phyloP scores from a whole-genome alignment of 2,797 vertebrate species.

The Cottoperca gobio region DNA sequence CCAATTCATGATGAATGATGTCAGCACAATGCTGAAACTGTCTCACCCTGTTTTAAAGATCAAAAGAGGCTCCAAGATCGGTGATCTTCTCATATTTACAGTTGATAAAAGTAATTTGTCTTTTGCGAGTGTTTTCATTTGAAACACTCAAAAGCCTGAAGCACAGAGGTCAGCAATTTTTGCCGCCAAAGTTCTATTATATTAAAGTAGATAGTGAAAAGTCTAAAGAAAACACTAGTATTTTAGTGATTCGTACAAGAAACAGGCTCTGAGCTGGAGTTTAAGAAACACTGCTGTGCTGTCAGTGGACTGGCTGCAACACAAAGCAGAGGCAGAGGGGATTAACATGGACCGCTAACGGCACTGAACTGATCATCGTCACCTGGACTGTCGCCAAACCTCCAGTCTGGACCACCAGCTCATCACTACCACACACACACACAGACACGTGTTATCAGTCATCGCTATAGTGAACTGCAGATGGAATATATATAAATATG shows the following conservation, averaged over 20 bases:
- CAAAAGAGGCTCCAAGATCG: constrained; percentile 22
- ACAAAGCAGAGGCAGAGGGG: constrained; percentile 66
- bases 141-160: constrained; percentile 5
- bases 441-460: constrained; percentile 54
- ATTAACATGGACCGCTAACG: constrained; percentile 60
- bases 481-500: constrained; percentile 29
- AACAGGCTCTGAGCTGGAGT: constrained; percentile 12
- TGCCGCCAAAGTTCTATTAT: neutral
- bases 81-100: constrained; percentile 15
- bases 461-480: constrained; percentile 24
- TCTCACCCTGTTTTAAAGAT: constrained; percentile 28
- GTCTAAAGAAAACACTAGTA: neutral
- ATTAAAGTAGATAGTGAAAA: constrained; percentile 12
- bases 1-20: constrained; percentile 26
- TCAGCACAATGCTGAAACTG: constrained; percentile 18
- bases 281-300: constrained; percentile 33
- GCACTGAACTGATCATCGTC: constrained; percentile 48
- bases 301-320: constrained; percentile 50
- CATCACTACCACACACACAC: constrained; percentile 42
- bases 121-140: constrained; percentile 23
- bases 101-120: constrained; percentile 5
- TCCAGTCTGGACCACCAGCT: constrained; percentile 66
- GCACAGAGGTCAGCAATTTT: neutral
- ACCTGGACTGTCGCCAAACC: constrained; percentile 57
- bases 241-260: constrained; percentile 26